Base-by-base conservation (phyloP, 2,113 vertebrate species). In the Glareola pratincola region DNA sequence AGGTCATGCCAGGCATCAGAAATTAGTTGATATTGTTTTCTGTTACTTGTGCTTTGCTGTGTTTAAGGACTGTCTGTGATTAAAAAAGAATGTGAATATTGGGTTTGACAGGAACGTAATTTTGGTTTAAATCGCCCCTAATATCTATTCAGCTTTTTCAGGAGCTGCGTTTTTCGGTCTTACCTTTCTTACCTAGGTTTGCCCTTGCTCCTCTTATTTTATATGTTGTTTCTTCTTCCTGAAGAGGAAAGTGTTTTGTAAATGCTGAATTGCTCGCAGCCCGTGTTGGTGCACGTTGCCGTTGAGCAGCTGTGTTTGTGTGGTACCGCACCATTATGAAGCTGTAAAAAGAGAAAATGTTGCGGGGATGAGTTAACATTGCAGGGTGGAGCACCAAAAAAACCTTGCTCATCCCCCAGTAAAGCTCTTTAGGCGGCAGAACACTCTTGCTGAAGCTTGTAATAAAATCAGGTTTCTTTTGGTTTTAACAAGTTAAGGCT, bases 401-500 rank as follows among this genome's bases (percentile, higher is more conserved):
- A 90, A 53, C 63, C 78, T 75, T 82, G 88, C 93, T 97, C 92
- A 80, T 94, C 87, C 41, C 16, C 1, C 74, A 53, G 29, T 66
- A 94, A 94, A 94, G 82, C 81, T 92, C 81, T 96, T 92, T 53
- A 79, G 86, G 95, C 17, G 1, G 84, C 80, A 78, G 59, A 88
- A 51, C 6, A 34, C 62, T 84, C 92, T 84, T 96, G 94, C 84
- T 91, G 94, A 95, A 96, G 85, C 79, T 83, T 92, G 81, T 78
- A 88, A 91, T 80, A 88, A 94, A 90, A 75, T 84, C 85, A 69
- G 36, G 48, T 92, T 95, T 95, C 54, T 85, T 95, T 39, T 85
- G 74, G 62, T 96, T 95, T 96, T 96, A 88, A 74, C 94, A 93
- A 94, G 94, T 95, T 85, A 92, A 85, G 91, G 84, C 92, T 95